Percentiles rank a stretch among this genome's conserved stretches.
Conservation (phyloP, 2,113 vertebrate genomes). For the Kobus ellipsiprymnus region DNA sequence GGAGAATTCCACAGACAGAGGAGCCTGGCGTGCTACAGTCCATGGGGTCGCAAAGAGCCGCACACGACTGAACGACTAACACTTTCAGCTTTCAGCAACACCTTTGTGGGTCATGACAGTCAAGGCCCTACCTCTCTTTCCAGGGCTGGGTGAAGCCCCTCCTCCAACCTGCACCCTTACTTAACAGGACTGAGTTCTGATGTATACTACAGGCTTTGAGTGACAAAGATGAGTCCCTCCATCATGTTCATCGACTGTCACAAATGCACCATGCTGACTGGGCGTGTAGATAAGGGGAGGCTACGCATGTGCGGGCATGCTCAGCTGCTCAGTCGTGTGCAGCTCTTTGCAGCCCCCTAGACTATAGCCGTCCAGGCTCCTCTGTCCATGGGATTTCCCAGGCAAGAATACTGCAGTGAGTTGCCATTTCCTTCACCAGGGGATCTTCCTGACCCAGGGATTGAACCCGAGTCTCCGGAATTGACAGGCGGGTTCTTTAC, state of each 20-base stretch:
- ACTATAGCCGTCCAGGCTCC: not conserved
- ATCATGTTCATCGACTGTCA: not conserved
- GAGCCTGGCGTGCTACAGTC: not conserved
- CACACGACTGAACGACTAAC: fast-evolving
- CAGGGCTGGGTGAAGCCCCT: not conserved
- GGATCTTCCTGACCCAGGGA: not conserved
- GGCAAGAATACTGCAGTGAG: not conserved
- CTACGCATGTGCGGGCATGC: not conserved
- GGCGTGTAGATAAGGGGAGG: no score
- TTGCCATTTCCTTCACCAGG: not conserved
- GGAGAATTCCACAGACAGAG: not conserved
- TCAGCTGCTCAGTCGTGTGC: not conserved
- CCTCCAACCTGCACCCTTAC: not conserved
- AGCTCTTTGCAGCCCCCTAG: not conserved
- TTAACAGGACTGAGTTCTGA: not conserved
- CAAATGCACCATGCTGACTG: not conserved
- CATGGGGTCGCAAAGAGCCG: not conserved
- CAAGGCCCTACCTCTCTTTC: not conserved
- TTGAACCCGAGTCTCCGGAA: not conserved
- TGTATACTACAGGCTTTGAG: not conserved
- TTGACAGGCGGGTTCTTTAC: not conserved
- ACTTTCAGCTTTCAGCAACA: not conserved
- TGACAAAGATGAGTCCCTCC: not conserved
- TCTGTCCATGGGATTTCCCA: not conserved
- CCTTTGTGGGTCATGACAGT: not conserved